These are phyloP conservation scores for Lacanobia oleracea DNA, from an alignment of 2,888 invertebrate genomes.

Conservation along the genomic window DNA sequence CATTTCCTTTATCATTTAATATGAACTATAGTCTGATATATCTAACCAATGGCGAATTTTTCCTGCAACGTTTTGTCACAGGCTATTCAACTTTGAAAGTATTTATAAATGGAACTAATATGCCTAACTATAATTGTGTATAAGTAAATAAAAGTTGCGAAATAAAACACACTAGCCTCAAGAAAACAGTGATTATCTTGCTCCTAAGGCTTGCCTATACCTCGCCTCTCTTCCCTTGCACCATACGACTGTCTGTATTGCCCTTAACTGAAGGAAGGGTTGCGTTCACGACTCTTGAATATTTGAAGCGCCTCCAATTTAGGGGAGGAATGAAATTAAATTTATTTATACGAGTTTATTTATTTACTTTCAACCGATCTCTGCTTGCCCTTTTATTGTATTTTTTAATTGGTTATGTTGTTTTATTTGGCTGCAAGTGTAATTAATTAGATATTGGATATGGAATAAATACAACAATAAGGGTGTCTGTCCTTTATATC, in stretches of 20 bases:
- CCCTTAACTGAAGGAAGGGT: constrained; percentile 88
- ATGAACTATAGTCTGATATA: too few relatives aligned
- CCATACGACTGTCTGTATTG: constrained; percentile 75
- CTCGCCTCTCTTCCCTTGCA: constrained; percentile 59
- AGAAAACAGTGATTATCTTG: not conserved
- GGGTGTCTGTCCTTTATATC: too few relatives aligned
- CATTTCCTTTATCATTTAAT: too few relatives aligned
- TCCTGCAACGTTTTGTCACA: too few relatives aligned
- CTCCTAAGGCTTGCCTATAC: not conserved
- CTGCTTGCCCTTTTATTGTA: constrained; percentile 72
- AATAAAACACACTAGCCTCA: not conserved
- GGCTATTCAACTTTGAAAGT: too few relatives aligned
- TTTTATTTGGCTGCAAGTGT: constrained; percentile 57
- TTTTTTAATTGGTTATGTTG: constrained; percentile 72
- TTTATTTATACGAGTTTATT: constrained; percentile 88
- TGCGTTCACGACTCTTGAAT: constrained; percentile 89
- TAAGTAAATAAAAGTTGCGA: too few relatives aligned
- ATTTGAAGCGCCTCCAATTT: constrained; percentile 89
- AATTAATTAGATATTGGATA: constrained; percentile 33
- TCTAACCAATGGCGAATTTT: too few relatives aligned
- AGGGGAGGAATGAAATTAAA: constrained; percentile 88
- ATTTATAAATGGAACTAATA: too few relatives aligned
- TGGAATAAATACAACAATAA: not conserved
- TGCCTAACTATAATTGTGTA: too few relatives aligned
- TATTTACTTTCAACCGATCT: constrained; percentile 82